Conservation (phyloP, 2,797 vertebrate species). For the Chloroceryle inda region DNA sequence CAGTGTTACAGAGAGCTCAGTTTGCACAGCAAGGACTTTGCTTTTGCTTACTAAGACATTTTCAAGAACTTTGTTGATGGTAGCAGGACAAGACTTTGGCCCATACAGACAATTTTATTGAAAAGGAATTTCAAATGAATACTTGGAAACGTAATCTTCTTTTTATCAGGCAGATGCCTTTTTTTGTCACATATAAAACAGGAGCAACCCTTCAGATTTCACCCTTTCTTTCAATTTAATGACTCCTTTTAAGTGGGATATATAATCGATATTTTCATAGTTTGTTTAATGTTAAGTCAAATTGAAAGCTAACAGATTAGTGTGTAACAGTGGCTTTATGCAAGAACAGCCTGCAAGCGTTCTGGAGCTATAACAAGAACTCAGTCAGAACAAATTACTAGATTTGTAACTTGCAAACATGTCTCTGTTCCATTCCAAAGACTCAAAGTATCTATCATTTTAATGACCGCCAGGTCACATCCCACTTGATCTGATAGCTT, state of each 20-base stretch:
- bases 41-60: not conserved
- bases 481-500: not conserved
- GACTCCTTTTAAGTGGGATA: not conserved
- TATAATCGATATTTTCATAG: not conserved
- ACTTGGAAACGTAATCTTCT: not conserved
- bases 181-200: not conserved
- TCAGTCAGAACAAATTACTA: not conserved
- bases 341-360: not conserved
- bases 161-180: not conserved
- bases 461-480: not conserved
- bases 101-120: not conserved
- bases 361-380: not conserved
- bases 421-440: not conserved
- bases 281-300: not conserved
- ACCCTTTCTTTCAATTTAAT: not conserved
- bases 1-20: rapidly evolving
- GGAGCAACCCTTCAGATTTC: not conserved
- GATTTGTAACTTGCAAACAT: not conserved
- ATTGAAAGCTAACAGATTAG: not conserved
- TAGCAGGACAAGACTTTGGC: not conserved
- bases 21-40: not conserved
- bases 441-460: not conserved
- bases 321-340: not conserved
- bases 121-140: not conserved
- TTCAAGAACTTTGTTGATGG: not conserved